These are phyloP conservation scores for Cosmia pyralina DNA, from an alignment of 2,888 invertebrate species.

Conservation along the genomic window DNA sequence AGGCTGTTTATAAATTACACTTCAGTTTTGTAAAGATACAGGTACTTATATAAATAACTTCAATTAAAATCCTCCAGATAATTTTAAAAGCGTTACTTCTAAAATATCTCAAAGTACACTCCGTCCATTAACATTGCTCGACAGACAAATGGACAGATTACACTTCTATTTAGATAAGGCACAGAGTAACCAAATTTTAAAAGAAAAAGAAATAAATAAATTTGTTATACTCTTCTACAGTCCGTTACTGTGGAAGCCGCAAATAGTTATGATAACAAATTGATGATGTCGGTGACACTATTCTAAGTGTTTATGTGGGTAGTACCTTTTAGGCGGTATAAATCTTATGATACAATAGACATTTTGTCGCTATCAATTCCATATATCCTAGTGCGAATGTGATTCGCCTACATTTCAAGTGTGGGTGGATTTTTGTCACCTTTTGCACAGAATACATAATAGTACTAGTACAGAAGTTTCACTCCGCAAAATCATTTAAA, in stretches of 20 bases:
- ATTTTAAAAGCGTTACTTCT: constrained; percentile 29
- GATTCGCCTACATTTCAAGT: neutral
- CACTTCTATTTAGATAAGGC: constrained; percentile 47
- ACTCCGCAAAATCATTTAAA: too few species aligned
- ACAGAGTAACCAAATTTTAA: constrained; percentile 26
- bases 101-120: constrained; percentile 20
- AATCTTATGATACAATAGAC: neutral
- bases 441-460: too few species aligned
- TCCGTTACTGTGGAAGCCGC: constrained; percentile 25
- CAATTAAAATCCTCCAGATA: constrained; percentile 23
- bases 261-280: constrained; percentile 38
- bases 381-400: constrained; percentile 2
- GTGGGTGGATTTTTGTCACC: neutral
- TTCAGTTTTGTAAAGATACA: neutral
- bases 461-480: too few species aligned
- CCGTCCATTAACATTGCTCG: constrained; percentile 38
- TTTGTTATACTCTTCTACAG: constrained; percentile 4
- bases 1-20: neutral
- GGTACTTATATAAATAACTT: neutral
- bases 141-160: constrained; percentile 46
- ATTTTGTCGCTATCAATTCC: neutral
- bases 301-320: neutral
- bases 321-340: constrained; percentile 12
- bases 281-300: constrained; percentile 5
- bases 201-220: constrained; percentile 2